Evolutionary conservation across 2,113 vertebrate species (phyloP).

Genomic region (Blennius ocellaris): DNA sequence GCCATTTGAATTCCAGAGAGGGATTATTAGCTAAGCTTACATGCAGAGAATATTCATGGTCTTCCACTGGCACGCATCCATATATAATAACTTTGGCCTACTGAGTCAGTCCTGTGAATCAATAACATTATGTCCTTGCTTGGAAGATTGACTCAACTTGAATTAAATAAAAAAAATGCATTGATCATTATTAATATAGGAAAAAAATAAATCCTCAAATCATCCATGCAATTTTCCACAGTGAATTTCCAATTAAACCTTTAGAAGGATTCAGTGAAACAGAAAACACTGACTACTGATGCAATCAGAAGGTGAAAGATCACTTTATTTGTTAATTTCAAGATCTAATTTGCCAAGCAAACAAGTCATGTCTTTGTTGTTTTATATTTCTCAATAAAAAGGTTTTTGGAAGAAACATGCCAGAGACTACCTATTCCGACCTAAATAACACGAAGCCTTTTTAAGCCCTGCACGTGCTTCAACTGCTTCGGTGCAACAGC

Average conservation of each 20-base stretch:
- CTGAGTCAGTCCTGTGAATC: slow-evolving; percentile 5
- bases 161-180: slow-evolving; percentile 3
- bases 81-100: slow-evolving; percentile 3
- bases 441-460: background rate
- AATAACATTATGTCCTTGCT: slow-evolving; percentile 13
- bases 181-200: slow-evolving; percentile 26
- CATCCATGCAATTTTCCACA: slow-evolving; percentile 8
- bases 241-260: slow-evolving; percentile 40
- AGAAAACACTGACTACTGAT: slow-evolving; percentile 33
- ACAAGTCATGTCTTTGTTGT: background rate
- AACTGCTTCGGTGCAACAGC: background rate
- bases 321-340: slow-evolving; percentile 23
- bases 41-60: slow-evolving; percentile 29
- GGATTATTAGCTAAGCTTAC: slow-evolving; percentile 35
- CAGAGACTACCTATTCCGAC: background rate
- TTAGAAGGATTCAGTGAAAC: slow-evolving; percentile 25
- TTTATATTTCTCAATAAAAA: background rate
- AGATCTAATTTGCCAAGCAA: slow-evolving; percentile 13
- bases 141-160: slow-evolving; percentile 32
- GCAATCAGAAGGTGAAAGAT: slow-evolving; percentile 53
- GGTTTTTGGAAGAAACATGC: background rate
- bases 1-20: slow-evolving; percentile 32
- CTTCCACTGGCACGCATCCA: slow-evolving; percentile 8
- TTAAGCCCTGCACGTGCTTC: background rate
- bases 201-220: slow-evolving; percentile 28